Conservation (phyloP, 2,113 vertebrate genomes). For the Calidris pygmaea region DNA sequence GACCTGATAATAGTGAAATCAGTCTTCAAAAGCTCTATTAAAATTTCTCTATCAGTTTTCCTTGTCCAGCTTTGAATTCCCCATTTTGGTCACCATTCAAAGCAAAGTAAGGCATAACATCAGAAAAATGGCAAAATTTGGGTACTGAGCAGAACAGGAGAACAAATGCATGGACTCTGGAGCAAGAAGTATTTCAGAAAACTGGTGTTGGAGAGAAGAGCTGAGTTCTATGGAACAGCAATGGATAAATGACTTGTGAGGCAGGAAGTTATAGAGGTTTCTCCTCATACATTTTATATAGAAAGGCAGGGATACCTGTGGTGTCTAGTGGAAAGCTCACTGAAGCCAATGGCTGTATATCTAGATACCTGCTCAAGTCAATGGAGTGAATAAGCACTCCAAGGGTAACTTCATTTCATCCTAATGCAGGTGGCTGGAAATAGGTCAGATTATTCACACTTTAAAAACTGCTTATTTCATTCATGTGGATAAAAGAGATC, state of each 20-base stretch:
- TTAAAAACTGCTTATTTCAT: background rate
- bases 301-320: background rate
- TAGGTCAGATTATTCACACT: slow-evolving; percentile 27
- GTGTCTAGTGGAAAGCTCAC: background rate
- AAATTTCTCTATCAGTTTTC: background rate
- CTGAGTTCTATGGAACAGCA: background rate
- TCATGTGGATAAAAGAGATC: background rate
- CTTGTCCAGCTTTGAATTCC: background rate
- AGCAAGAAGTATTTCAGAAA: background rate
- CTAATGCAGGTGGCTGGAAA: background rate
- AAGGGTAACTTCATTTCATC: background rate
- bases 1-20: background rate
- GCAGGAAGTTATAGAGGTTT: background rate
- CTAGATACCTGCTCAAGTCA: background rate
- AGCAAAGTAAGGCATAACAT: background rate
- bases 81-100: background rate
- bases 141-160: background rate
- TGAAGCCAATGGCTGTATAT: background rate
- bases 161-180: background rate
- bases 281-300: background rate
- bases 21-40: background rate
- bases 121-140: background rate
- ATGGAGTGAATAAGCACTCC: background rate
- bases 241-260: background rate
- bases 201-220: background rate